Evolutionary conservation across 2,888 invertebrate species (phyloP), one percentile per base, ranked within the genome.

Genomic region (Agrochola macilenta): DNA sequence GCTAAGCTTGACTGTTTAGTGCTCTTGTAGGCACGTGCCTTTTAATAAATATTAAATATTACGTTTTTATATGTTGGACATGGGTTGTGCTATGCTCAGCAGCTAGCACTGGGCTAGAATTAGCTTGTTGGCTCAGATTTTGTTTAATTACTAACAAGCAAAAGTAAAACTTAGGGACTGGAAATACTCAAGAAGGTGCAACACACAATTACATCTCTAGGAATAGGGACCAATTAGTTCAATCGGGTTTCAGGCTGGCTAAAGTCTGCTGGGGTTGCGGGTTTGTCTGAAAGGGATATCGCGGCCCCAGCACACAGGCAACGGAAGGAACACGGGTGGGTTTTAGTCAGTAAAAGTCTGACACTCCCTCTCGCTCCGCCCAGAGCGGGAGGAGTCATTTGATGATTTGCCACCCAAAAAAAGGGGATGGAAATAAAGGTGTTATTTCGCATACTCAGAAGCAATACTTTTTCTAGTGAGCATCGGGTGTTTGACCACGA

Each of bases 31-130:
- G 69, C 54, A 69, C 60, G 17, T 12, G 60, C 57, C 20, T 57
- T 57, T 74, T 20, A 83, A 83, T 74, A 74, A 69, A 86, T 82
- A 77, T 69, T 83, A 64, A 76, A 66, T 66, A 52, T 61, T 82
- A 77, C 49, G 70, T 69, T 49, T 17, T 66, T 71, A 58, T 14
- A 60, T 58, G 3, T 60, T 66, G 35, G 79, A 78, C 68, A 74
- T 72, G 71, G 71, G 71, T 72, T 14, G 8, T 54, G 57, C 8
- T 30, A 3, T 43, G 7, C 14, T 54, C 11, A 43, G 26, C 35
- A 17, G 12, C 14, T 52, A 58, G 57, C 9, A 60, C 9, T 30
- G 60, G 30, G 58, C 26, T 58, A 58, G 26, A 7, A 58, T 58
- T 58, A 17, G 8, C 26, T 14, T 43, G 43, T 9, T 43, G 43